Base-by-base conservation (phyloP, 2,888 invertebrate species). In the Pediacus dermestoides region DNA sequence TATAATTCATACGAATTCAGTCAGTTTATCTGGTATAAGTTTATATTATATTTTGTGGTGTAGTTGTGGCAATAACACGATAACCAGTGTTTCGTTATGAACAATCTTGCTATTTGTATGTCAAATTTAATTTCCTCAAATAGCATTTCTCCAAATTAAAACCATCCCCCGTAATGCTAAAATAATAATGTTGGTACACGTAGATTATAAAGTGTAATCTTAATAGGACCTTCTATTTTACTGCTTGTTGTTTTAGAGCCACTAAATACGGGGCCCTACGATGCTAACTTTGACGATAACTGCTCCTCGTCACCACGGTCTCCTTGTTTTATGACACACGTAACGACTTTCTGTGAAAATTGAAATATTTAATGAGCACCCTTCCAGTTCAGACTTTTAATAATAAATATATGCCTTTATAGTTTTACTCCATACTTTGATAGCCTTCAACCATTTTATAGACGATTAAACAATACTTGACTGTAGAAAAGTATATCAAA, bases 271-370 rank as follows among this genome's bases (percentile, higher is more conserved):
- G 21, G 34, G 14, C 28, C 39, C 37, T 37, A 33, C 39, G 35
- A 39, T 33, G 37, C 44, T 34, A 50, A 53, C 45, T 51, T 55
- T 44, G 46, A 50, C 51, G 50, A 57, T 57, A 57, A 55, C 52
- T 47, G 50, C 44, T 44, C 37, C 46, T 42, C 52, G 52, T 53
- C 58, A 51, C 52, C 54, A 45, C 50, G 50, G 52, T 44, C 53
- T 53, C 41, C 54, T 51, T 54, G 50, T 53, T 62, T 61, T 61
- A 61, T 49, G 52, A 48, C 44, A 39, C 45, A 37, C 52, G 49
- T 61, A 58, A 62, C 57, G 58, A 53, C 53, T 50, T 55, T 50
- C 50, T 38, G 47, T 44, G 58, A 57, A 62, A 62, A 61, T 60
- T 60, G 59, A 62, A 62, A 61, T 59, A 59, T 59, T 60, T 60